Evolutionary conservation across 1,140 invertebrate species (phyloP).

Genomic region (Mactra quadrangularis): DNA sequence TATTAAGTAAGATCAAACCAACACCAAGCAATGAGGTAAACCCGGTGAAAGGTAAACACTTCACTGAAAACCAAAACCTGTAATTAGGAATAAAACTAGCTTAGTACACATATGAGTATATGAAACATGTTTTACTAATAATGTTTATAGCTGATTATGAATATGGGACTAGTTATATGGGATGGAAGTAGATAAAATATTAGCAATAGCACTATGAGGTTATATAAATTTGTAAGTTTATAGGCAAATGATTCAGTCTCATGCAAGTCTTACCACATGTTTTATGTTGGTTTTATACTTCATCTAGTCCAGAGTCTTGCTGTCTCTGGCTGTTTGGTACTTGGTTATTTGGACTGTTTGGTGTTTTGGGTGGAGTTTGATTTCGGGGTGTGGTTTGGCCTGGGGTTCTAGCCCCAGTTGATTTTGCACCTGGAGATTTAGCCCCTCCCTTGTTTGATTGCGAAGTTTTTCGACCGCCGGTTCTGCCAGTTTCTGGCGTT

Average conservation of each 20-base stretch:
- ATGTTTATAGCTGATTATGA: not conserved
- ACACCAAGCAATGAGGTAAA: too few species aligned
- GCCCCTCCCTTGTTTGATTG: constrained; percentile 28
- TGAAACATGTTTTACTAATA: too few species aligned
- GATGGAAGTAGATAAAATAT: not conserved
- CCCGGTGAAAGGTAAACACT: too few species aligned
- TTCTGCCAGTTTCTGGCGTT: constrained; percentile 39
- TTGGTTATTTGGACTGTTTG: not conserved
- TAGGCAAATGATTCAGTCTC: not conserved
- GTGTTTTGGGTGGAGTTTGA: constrained; percentile 34
- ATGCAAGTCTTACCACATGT: constrained; percentile 41
- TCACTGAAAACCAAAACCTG: too few species aligned
- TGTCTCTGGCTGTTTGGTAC: constrained; percentile 13
- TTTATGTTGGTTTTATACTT: constrained; percentile 31
- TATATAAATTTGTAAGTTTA: too few species aligned
- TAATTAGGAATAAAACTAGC: too few species aligned
- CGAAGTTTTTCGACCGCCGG: constrained; percentile 18
- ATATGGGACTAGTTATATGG: not conserved
- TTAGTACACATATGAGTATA: too few species aligned
- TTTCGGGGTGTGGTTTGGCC: constrained; percentile 22
- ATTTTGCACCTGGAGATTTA: constrained; percentile 50
- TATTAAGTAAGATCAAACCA: too few species aligned
- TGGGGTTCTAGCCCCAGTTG: constrained; percentile 31
- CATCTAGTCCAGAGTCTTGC: constrained; percentile 48
- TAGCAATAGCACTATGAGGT: not conserved